A percentile compares a stretch with the other conserved stretches of the same genome.
Conservation (phyloP, 2,113 vertebrate genomes). For the Austrofundulus limnaeus region DNA sequence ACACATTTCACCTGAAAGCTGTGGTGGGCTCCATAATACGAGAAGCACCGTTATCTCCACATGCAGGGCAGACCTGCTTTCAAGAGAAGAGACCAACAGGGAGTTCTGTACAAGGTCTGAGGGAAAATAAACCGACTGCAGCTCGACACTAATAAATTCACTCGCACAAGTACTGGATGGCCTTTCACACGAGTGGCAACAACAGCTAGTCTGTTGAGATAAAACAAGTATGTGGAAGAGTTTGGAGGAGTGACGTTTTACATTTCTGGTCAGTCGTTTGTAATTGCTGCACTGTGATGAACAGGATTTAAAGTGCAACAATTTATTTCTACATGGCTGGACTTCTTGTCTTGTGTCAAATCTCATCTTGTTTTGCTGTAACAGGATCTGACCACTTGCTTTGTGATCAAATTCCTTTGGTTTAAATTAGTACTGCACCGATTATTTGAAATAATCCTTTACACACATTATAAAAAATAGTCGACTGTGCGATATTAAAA, state of each 20-base stretch:
- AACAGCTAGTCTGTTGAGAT: slow-evolving; percentile 20
- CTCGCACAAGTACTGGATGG: slow-evolving; percentile 9
- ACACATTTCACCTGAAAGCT: slow-evolving; percentile 6
- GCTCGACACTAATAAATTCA: slow-evolving; percentile 19
- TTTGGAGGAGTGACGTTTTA: background rate
- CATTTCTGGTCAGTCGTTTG: background rate
- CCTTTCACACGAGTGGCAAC: slow-evolving; percentile 12
- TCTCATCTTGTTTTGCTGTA: slow-evolving; percentile 2
- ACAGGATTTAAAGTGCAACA: background rate
- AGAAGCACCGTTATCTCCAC: slow-evolving; percentile 7
- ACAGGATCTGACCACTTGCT: background rate
- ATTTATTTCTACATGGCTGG: background rate
- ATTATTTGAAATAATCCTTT: slow-evolving; percentile 25
- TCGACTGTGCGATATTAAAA: too few species aligned
- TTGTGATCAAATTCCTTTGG: slow-evolving; percentile 29
- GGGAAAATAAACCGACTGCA: slow-evolving; percentile 15
- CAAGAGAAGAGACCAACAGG: slow-evolving; percentile 1
- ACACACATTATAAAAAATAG: background rate
- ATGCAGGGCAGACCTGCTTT: slow-evolving; percentile 12
- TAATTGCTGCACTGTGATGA: slow-evolving; percentile 11
- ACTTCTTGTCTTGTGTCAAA: background rate
- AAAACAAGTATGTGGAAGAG: slow-evolving; percentile 10
- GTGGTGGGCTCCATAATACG: background rate
- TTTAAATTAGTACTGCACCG: slow-evolving; percentile 20
- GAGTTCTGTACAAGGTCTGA: slow-evolving; percentile 7